Conservation (phyloP, 2,113 vertebrate genomes). For the Pangasianodon gigas region DNA sequence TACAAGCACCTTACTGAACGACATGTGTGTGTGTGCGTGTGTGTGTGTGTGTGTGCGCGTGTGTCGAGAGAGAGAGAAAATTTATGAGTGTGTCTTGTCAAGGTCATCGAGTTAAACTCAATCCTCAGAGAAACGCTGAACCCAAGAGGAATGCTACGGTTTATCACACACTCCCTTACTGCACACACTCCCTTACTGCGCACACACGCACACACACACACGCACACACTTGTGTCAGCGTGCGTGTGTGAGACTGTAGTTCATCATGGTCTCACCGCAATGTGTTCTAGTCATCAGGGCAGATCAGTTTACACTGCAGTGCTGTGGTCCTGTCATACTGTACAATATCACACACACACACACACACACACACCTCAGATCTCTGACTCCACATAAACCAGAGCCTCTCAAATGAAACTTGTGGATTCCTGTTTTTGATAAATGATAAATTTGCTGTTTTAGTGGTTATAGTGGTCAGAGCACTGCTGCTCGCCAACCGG, state of each 20-base stretch:
- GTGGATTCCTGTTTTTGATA: background rate
- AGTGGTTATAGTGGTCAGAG: too few relatives aligned
- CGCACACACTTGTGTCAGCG: background rate
- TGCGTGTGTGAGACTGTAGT: background rate
- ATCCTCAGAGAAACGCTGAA: background rate
- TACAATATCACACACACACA: conserved; percentile 16
- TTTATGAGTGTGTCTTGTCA: background rate
- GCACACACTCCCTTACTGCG: background rate
- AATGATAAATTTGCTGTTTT: background rate
- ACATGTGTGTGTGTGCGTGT: background rate
- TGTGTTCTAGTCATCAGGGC: conserved; percentile 22
- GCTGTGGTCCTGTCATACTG: background rate
- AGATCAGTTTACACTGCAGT: conserved; percentile 1
- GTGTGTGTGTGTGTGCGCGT: background rate
- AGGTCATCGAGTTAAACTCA: background rate
- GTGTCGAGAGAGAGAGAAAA: background rate
- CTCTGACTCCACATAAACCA: background rate
- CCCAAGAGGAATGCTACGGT: background rate
- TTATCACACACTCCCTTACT: background rate
- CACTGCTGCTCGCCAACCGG: background rate
- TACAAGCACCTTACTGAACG: background rate
- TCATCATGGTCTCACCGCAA: background rate
- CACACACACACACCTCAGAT: conserved; percentile 11
- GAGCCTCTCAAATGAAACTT: background rate
- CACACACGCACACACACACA: background rate